phyloP scores from a whole-genome alignment of 2,797 vertebrate species.

The Nannoperca australis region DNA sequence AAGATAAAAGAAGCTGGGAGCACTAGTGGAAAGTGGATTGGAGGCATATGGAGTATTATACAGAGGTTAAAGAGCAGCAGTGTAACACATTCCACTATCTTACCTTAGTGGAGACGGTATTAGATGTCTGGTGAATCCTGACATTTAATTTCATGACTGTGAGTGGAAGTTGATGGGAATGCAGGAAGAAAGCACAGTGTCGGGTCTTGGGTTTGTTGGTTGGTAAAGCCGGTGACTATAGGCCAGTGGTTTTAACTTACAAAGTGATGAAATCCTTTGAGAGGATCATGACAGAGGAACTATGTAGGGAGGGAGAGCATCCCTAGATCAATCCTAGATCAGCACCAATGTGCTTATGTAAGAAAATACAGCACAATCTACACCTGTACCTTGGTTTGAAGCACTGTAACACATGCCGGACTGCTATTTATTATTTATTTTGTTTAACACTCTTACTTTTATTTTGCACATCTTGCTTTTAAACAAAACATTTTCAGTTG shows the following conservation, averaged over 20 bases:
- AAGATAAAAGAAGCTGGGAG: constrained; percentile 56
- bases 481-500: too few species aligned
- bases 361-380: neutral
- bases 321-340: neutral
- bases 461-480: too few species aligned
- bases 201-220: neutral
- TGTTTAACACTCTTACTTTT: neutral
- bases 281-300: too few species aligned
- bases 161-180: constrained; percentile 24
- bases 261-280: too few species aligned
- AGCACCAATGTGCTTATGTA: neutral
- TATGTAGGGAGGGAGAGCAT: too few species aligned
- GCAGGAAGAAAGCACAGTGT: constrained; percentile 6
- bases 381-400: neutral
- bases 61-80: constrained; percentile 58
- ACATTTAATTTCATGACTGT: constrained; percentile 48
- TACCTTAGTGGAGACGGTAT: constrained; percentile 15
- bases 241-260: too few species aligned
- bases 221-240: constrained; percentile 1
- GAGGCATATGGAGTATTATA: constrained; percentile 55
- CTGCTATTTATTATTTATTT: neutral
- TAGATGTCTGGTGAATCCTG: constrained; percentile 39
- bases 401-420: neutral
- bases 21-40: constrained; percentile 43
- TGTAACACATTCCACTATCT: constrained; percentile 49